Conservation (phyloP, 2,797 vertebrate species). For the Sebastes hopkinsi region DNA sequence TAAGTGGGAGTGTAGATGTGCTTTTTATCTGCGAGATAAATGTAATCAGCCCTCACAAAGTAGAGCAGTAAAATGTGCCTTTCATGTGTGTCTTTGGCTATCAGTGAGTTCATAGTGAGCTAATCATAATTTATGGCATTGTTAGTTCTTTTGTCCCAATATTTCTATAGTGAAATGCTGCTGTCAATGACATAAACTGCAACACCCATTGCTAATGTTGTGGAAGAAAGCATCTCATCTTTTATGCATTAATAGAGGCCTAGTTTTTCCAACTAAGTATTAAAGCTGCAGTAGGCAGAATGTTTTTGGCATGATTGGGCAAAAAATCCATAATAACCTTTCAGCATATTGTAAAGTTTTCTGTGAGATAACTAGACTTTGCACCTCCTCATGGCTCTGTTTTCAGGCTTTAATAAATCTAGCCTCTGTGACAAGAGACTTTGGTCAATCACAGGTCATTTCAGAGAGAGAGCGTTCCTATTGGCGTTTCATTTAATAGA, state of each 20-base stretch:
- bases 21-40: constrained; percentile 7
- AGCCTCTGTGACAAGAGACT: too few relatives aligned
- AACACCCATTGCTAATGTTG: neutral
- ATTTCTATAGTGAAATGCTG: neutral
- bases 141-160: neutral
- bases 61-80: neutral
- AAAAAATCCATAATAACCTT: too few relatives aligned
- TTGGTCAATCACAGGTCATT: too few relatives aligned
- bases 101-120: neutral
- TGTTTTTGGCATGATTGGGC: too few relatives aligned
- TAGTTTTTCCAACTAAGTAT: too few relatives aligned
- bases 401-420: too few relatives aligned
- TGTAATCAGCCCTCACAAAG: constrained; percentile 5
- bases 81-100: neutral
- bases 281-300: too few relatives aligned
- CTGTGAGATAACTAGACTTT: too few relatives aligned
- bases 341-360: too few relatives aligned
- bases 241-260: neutral
- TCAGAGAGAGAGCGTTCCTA: too few relatives aligned
- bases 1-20: constrained; percentile 10
- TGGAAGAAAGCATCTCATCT: neutral
- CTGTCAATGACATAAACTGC: neutral
- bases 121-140: constrained; percentile 12
- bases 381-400: too few relatives aligned
- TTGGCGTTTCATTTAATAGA: too few relatives aligned